Evolutionary conservation across 37 sponge, comb jelly and placozoan species (phyloP).

Genomic region (Mnemiopsis leidyi): DNA sequence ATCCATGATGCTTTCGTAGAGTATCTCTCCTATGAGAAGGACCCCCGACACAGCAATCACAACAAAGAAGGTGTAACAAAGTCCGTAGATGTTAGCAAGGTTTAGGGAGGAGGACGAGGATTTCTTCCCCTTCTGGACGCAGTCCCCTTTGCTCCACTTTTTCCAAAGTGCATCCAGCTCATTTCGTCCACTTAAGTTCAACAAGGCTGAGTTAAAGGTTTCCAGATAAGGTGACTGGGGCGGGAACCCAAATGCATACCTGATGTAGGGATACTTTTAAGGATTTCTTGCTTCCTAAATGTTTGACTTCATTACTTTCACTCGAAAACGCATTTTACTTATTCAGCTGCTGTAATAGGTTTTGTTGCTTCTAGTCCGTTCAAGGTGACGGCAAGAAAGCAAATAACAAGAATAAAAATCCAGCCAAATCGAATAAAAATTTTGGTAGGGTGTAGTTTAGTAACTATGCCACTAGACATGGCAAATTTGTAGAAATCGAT

Average conservation of each 20-base stretch:
- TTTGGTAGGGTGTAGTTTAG: too few species aligned
- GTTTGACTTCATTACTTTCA: not conserved
- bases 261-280: too few species aligned
- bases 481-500: too few species aligned
- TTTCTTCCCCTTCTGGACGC: not conserved
- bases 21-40: constrained; percentile 53
- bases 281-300: not conserved
- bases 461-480: too few species aligned
- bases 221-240: constrained; percentile 55
- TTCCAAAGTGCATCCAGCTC: constrained; percentile 58
- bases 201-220: constrained; percentile 45
- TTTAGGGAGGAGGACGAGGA: constrained; percentile 40
- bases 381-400: too few species aligned
- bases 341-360: too few species aligned
- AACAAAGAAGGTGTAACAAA: constrained; percentile 65
- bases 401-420: too few species aligned
- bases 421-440: too few species aligned
- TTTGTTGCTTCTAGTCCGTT: too few species aligned
- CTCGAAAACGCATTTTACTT: too few species aligned
- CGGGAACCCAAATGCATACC: constrained; percentile 56
- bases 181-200: constrained; percentile 19
- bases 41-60: constrained; percentile 47
- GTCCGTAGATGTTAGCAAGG: constrained; percentile 63
- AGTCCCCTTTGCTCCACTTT: constrained; percentile 63
- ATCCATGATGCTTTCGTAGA: constrained; percentile 62